Evolutionary conservation across 2,797 vertebrate species (phyloP).

Genomic region (Anguilla megastoma): DNA sequence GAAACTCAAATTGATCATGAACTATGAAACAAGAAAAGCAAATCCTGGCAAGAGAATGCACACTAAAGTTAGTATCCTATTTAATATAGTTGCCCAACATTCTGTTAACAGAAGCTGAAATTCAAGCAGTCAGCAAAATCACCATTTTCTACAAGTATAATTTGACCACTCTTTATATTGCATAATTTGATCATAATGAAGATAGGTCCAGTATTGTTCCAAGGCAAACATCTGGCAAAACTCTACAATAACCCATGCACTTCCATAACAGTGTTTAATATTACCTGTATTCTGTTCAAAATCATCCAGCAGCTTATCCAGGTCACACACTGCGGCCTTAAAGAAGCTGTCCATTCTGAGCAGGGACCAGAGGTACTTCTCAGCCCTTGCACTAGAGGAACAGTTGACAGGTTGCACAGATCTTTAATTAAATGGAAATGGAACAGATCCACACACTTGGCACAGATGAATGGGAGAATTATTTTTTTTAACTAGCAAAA

Average conservation of each 20-base stretch:
- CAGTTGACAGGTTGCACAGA: not conserved
- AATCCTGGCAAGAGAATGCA: not conserved
- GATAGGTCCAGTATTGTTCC: not conserved
- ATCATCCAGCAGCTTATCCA: conserved; percentile 96
- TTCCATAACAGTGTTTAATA: conserved; percentile 43
- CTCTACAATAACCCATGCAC: not conserved
- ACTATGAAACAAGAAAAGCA: not conserved
- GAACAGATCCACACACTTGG: not conserved
- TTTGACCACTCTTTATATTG: not conserved
- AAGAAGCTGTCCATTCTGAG: conserved; percentile 95
- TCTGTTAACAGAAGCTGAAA: not conserved
- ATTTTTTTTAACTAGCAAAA: not conserved
- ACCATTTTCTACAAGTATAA: not conserved
- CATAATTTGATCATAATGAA: not conserved
- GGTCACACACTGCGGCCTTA: conserved; percentile 92
- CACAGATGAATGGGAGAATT: not conserved
- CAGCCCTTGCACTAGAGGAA: conserved; percentile 29
- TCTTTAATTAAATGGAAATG: not conserved
- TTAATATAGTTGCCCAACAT: not conserved
- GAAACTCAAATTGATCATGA: not conserved
- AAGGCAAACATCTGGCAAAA: not conserved
- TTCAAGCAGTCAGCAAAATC: not conserved
- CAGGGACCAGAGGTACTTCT: conserved; percentile 36
- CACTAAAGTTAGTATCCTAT: not conserved
- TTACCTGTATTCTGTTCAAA: conserved; percentile 93